These are phyloP conservation scores for Saccostrea cuccullata DNA, from an alignment of 1,140 invertebrate species.

Conservation along the genomic window DNA sequence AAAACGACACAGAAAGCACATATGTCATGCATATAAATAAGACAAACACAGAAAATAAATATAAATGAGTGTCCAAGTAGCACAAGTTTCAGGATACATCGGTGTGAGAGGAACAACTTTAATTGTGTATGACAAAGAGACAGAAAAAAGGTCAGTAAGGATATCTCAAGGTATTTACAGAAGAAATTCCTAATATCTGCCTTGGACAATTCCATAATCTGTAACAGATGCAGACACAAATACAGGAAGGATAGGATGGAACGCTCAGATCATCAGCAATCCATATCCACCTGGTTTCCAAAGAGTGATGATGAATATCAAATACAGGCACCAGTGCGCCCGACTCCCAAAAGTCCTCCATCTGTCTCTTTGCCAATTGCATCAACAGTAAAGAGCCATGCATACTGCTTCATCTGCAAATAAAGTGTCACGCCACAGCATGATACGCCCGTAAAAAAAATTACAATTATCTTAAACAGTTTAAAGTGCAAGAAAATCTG, in stretches of 20 bases:
- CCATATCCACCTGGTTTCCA: background rate
- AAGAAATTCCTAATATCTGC: background rate
- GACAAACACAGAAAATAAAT: too few relatives aligned
- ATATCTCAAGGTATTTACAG: background rate
- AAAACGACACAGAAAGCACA: too few relatives aligned
- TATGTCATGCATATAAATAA: too few relatives aligned
- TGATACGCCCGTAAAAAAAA: too few relatives aligned
- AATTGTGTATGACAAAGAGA: constrained; percentile 12
- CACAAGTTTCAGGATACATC: background rate
- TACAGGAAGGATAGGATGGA: background rate
- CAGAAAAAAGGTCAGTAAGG: background rate
- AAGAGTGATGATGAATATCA: constrained; percentile 10
- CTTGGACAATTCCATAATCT: background rate
- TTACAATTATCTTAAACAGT: too few relatives aligned
- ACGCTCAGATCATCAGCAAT: background rate
- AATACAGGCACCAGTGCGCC: background rate
- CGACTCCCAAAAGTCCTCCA: background rate
- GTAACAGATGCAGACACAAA: background rate
- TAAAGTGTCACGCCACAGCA: too few relatives aligned
- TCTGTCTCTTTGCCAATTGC: constrained; percentile 7
- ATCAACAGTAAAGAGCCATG: constrained; percentile 30
- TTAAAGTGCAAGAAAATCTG: too few relatives aligned
- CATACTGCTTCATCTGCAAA: constrained; percentile 35
- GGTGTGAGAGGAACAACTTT: background rate
- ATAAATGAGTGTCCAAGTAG: too few relatives aligned